Evolutionary conservation across 2,888 invertebrate genomes (phyloP).

Genomic region (Oligia latruncula): DNA sequence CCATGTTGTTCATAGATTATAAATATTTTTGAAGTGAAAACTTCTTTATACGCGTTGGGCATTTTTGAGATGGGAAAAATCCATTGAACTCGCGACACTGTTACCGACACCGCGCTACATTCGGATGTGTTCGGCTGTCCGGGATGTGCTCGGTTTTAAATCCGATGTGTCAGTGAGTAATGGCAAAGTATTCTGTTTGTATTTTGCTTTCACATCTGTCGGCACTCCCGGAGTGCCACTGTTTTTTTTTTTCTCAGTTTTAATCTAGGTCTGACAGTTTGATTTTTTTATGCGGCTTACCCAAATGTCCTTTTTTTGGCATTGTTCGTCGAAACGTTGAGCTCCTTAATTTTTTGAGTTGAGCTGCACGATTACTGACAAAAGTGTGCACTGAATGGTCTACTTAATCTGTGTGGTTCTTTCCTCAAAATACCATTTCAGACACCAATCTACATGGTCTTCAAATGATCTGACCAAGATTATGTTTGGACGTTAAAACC

Average conservation of each 20-base stretch:
- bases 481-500: not conserved
- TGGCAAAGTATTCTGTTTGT: too few relatives aligned
- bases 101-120: too few relatives aligned
- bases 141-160: too few relatives aligned
- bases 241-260: not conserved
- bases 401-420: not conserved
- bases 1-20: conserved; percentile 4
- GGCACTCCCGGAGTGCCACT: too few relatives aligned
- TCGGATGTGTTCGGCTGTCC: too few relatives aligned
- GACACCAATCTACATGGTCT: not conserved
- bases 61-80: too few relatives aligned
- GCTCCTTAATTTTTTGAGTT: not conserved
- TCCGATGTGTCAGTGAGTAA: too few relatives aligned
- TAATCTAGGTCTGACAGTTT: not conserved
- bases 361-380: not conserved
- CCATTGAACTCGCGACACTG: too few relatives aligned
- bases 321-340: not conserved
- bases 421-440: not conserved
- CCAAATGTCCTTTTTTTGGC: not conserved
- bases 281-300: not conserved
- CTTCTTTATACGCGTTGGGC: too few relatives aligned
- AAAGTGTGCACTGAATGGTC: not conserved
- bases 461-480: not conserved
- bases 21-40: not conserved
- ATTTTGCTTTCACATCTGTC: too few relatives aligned